Evolutionary conservation across 2,797 vertebrate species (phyloP), one percentile per base, ranked within the genome.

Genomic region (Spatula versicolor): DNA sequence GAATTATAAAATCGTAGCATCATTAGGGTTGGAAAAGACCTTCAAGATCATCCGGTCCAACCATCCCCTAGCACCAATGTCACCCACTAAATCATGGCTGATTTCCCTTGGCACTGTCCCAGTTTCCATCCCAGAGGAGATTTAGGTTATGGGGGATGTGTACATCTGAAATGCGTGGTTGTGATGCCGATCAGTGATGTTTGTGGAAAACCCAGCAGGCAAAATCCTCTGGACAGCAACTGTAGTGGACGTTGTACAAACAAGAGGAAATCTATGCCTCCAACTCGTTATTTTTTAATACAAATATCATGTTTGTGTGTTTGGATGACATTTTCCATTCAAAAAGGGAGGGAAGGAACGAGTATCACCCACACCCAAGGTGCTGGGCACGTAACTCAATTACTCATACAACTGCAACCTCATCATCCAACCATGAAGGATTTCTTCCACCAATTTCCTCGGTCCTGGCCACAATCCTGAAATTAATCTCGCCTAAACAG

Each of bases 261-360:
- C 1, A 3, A 73, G 66, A 37, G 14, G 17, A 39, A 91, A 41
- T 81, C 73, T 83, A 15, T 79, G 74, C 52, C 28, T 90, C 62
- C 21, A 41, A 33, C 31, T 94, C 72, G 7, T 35, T 59, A 52
- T n/a, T 48, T 71, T 68, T 81, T 20, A 21, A 55, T 71, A 88
- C 72, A 89, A 95, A 90, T 75, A 63, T 0, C 33, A 6, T 81
- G 46, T 92, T 83, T 87, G 23, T 78, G 50, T 64, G 39, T 55
- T 89, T 86, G 85, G 85, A 82, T 93, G 87, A 64, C 91, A 94
- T 97, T 95, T 94, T 86, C 52, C 71, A n/a, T 92, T 93, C 76
- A 71, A 13, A 92, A 92, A 56, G 58, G 39, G 63, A 88, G 85
- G 82, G 63, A 23, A 78, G 56, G 83, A 94, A 83, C 28, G 76